Evolutionary conservation across 2,888 invertebrate species (phyloP), one percentile per base, ranked within the genome.

Genomic region (Keiferia lycopersicella): DNA sequence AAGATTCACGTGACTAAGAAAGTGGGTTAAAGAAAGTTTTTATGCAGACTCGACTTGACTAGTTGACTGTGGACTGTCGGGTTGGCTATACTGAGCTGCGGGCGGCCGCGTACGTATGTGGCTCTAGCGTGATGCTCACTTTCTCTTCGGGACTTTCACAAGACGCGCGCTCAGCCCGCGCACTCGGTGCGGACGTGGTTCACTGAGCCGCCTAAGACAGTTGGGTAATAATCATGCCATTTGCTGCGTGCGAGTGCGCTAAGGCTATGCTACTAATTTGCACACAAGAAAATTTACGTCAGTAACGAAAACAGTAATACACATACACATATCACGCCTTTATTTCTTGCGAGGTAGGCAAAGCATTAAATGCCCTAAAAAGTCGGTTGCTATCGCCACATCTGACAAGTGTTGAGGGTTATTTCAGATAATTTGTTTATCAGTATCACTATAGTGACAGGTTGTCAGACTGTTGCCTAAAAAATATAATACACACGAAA

Each of bases 1-100:
- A 82, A 86, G 88, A 87, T 86, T 83, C 79, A 84, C 81, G 82
- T 77, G 71, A 74, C 81, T 75, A 85, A 84, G 91, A 91, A 92
- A 92, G 91, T 92, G 83, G 92, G 92, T 88, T 91, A 88, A 91
- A 90, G 92, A 92, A 92, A 92, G 92, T 91, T 91, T 89, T 87
- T 84, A 80, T 82, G 83, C 83, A 75, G 78, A 80, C 82, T 73
- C 76, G 79, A 84, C 20, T 53, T 20, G 22, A 18, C 79, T 84
- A 84, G 26, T 53, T 20, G 22, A 10, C 79, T 84, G 81, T 83
- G 79, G 77, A 83, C 84, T 69, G 77, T 80, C 84, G 73, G 84
- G 84, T 84, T 81, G 72, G 81, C 76, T 84, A 80, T 83, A 87
- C 86, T 83, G 82, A 80, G 83, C 18, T 18, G 59, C 57, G 16